These are phyloP conservation scores for Callospermophilus lateralis DNA, from an alignment of 2,113 vertebrate genomes.

Conservation along the genomic window DNA sequence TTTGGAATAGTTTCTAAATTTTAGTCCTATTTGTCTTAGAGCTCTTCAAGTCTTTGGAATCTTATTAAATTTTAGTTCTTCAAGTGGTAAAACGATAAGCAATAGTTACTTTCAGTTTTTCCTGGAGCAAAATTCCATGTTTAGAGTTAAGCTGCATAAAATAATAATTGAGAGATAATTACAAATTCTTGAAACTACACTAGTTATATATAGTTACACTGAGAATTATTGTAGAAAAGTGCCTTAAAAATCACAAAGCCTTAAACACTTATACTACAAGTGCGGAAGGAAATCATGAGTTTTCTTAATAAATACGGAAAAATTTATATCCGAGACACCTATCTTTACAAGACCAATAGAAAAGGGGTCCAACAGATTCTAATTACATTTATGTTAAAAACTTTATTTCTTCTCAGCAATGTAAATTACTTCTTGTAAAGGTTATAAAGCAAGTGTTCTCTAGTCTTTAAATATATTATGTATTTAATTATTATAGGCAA, in stretches of 20 bases:
- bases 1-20: neutral
- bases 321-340: neutral
- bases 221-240: constrained; percentile 47
- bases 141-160: constrained; percentile 41
- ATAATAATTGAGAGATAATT: constrained; percentile 54
- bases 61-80: constrained; percentile 47
- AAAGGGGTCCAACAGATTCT: constrained; percentile 25
- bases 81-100: constrained; percentile 27
- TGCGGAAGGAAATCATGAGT: neutral
- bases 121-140: neutral
- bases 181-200: constrained; percentile 21
- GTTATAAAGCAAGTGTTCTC: constrained; percentile 55
- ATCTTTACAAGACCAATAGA: constrained; percentile 56
- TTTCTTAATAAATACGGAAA: constrained; percentile 63
- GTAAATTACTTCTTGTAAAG: constrained; percentile 69
- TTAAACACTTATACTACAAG: constrained; percentile 25
- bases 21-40: constrained; percentile 1
- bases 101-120: constrained; percentile 54
- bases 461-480: constrained; percentile 21
- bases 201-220: constrained; percentile 30
- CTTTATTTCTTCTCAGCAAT: constrained; percentile 41
- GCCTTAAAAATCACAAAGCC: constrained; percentile 8
- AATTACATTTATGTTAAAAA: constrained; percentile 63
- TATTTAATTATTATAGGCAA: constrained; percentile 53
- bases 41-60: neutral